Percentiles rank a stretch among this genome's conserved stretches.
Conservation (phyloP, 2,113 vertebrate genomes). For the Chrysemys picta region DNA sequence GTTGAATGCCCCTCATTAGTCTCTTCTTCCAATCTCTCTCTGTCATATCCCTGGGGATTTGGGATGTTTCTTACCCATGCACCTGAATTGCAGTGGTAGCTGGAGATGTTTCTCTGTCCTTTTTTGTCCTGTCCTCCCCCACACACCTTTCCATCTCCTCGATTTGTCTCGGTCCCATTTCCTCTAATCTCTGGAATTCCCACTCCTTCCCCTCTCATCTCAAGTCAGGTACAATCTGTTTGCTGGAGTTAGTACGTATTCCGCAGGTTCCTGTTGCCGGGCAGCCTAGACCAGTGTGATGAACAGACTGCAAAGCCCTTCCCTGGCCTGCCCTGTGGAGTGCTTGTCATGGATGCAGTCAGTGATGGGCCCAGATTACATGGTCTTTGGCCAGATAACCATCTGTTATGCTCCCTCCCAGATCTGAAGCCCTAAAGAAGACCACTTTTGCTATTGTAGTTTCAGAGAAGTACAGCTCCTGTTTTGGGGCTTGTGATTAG, state of each 20-base stretch:
- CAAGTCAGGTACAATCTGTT: not conserved
- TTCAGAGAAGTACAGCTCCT: not conserved
- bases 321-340: not conserved
- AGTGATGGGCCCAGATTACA: fast-evolving
- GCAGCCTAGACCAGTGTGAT: not conserved
- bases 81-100: not conserved
- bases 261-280: not conserved
- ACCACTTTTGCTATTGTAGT: fast-evolving
- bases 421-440: fast-evolving
- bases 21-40: not conserved
- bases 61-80: fast-evolving
- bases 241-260: not conserved
- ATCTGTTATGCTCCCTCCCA: fast-evolving
- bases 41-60: not conserved
- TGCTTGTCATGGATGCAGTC: not conserved
- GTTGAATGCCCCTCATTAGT: not conserved
- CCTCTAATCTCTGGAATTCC: not conserved
- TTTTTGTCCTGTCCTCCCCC: not conserved
- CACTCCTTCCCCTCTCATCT: not conserved
- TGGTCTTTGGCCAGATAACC: fast-evolving
- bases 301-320: not conserved
- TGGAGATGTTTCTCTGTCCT: fast-evolving
- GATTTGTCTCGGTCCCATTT: not conserved
- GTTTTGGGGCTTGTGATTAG: not conserved
- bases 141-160: fast-evolving